phyloP scores from a whole-genome alignment of 2,888 invertebrate genomes.

The Masnerella sp. region DNA sequence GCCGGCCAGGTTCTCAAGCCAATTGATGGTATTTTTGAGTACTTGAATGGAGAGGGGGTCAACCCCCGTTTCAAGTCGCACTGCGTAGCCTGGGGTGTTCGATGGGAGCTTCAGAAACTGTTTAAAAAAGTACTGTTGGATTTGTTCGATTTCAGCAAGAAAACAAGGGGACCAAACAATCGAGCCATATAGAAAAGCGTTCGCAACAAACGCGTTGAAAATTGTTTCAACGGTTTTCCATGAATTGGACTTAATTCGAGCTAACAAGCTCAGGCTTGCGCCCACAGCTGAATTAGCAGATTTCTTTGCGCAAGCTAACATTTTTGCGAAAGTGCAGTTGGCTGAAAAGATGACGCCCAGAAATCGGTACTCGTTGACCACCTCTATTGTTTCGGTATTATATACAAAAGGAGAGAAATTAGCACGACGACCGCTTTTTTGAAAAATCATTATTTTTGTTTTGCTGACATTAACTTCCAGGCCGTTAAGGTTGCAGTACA shows the following conservation, averaged over 20 bases:
- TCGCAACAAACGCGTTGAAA: not conserved
- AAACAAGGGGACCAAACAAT: slow-evolving; percentile 10
- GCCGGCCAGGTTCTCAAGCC: not conserved
- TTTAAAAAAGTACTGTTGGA: slow-evolving; percentile 1
- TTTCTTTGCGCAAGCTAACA: not conserved
- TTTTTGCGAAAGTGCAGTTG: not conserved
- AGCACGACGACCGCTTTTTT: not conserved
- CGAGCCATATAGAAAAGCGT: not conserved
- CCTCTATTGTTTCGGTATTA: not conserved
- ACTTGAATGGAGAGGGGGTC: slow-evolving; percentile 1
- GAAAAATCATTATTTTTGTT: slow-evolving; percentile 1
- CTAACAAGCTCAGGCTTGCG: slow-evolving; percentile 1
- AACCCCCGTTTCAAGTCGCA: not conserved
- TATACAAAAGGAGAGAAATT: not conserved
- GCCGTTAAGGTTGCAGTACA: not conserved
- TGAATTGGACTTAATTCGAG: not conserved
- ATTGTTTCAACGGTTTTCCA: not conserved
- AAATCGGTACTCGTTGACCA: not conserved
- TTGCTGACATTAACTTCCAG: slow-evolving; percentile 4
- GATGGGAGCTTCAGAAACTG: not conserved
- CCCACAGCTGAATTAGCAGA: not conserved
- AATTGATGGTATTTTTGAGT: slow-evolving; percentile 5
- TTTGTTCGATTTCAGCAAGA: not conserved
- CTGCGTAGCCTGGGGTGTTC: not conserved
- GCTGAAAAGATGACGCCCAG: not conserved